These are phyloP conservation scores for Agonum fuliginosum DNA, from an alignment of 2,888 invertebrate species.

Conservation along the genomic window DNA sequence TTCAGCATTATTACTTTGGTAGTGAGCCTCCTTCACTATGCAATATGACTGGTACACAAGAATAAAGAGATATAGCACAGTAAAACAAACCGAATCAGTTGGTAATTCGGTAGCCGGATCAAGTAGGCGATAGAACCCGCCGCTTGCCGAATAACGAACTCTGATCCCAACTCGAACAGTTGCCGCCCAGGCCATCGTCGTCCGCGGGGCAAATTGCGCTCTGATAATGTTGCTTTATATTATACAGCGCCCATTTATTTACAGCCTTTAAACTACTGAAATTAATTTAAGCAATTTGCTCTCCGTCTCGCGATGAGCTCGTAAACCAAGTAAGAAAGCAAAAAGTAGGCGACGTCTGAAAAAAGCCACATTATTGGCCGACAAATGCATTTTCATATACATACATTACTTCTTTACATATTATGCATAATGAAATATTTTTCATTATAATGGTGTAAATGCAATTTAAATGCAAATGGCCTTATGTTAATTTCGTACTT, in stretches of 20 bases:
- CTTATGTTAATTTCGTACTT: conserved; percentile 73
- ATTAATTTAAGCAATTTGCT: conserved; percentile 59
- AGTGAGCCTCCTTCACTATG: too few species aligned
- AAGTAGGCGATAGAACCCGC: too few species aligned
- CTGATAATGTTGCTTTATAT: conserved; percentile 59
- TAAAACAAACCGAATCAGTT: too few species aligned
- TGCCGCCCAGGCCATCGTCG: conserved; percentile 47
- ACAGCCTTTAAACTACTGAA: conserved; percentile 58
- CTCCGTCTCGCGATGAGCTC: conserved; percentile 58
- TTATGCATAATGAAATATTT: conserved; percentile 72
- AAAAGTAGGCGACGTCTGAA: conserved; percentile 48
- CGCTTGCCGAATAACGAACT: too few species aligned
- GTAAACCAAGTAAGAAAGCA: conserved; percentile 61
- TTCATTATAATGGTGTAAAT: conserved; percentile 73
- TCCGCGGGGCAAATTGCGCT: conserved; percentile 57
- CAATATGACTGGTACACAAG: too few species aligned
- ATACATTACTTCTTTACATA: conserved; percentile 69
- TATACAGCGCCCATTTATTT: conserved; percentile 58
- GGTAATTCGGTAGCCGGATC: too few species aligned
- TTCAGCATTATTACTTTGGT: too few species aligned
- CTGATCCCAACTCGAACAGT: too few species aligned
- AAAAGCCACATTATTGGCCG: conserved; percentile 68
- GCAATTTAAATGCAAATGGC: conserved; percentile 74
- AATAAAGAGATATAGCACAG: too few species aligned
- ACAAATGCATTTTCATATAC: conserved; percentile 69